These are phyloP conservation scores for Periophthalmus modestus DNA, from an alignment of 2,113 vertebrate genomes.

Conservation along the genomic window DNA sequence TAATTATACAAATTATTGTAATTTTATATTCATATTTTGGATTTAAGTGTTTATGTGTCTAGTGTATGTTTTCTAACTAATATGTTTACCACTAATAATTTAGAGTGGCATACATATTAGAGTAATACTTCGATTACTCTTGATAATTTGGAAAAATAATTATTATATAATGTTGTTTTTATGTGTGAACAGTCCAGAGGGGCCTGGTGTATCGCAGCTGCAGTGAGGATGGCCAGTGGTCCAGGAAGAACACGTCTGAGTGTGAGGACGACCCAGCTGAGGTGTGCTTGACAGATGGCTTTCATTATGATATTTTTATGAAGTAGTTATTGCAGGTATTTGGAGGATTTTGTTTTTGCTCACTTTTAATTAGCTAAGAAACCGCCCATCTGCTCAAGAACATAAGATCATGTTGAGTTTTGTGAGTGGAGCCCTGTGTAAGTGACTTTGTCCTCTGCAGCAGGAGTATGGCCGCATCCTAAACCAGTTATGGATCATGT, in stretches of 20 bases:
- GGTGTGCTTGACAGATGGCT: conserved; percentile 25
- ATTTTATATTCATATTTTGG: too few relatives aligned
- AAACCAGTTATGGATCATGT: conserved; percentile 85
- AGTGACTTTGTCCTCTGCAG: conserved; percentile 56
- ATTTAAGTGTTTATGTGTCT: too few relatives aligned
- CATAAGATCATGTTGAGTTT: not conserved
- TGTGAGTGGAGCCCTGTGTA: not conserved
- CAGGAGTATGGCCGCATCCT: conserved; percentile 82
- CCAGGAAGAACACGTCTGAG: conserved; percentile 81
- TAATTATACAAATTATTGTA: too few relatives aligned
- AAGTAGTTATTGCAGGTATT: conserved; percentile 14
- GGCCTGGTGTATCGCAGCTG: conserved; percentile 85
- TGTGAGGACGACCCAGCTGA: conserved; percentile 80
- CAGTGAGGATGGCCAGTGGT: conserved; percentile 84
- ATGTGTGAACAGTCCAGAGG: conserved; percentile 80
- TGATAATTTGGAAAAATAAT: too few relatives aligned
- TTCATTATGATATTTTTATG: not conserved
- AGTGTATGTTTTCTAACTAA: too few relatives aligned
- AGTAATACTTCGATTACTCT: too few relatives aligned
- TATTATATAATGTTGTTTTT: conserved; percentile 11
- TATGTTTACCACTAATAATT: too few relatives aligned
- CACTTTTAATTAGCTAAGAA: conserved; percentile 11
- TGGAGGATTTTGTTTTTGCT: not conserved
- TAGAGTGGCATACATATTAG: too few relatives aligned
- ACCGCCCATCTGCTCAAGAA: conserved; percentile 16